These are phyloP conservation scores for Micrastur ruficollis DNA, from an alignment of 2,797 vertebrate genomes.

Conservation along the genomic window DNA sequence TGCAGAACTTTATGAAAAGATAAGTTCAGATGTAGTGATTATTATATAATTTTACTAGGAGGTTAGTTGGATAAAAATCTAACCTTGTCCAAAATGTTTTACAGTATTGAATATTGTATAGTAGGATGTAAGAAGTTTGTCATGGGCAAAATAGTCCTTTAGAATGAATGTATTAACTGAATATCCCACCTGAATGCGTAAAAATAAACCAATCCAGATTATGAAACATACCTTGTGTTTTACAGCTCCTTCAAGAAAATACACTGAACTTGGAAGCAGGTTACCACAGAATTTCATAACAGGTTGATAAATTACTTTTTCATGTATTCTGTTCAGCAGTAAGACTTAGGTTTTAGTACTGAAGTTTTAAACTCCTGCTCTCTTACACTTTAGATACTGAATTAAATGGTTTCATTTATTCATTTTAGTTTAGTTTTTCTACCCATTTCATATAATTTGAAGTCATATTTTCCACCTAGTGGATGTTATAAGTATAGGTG, in stretches of 20 bases:
- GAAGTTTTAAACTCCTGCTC: neutral
- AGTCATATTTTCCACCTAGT: neutral
- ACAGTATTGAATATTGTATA: neutral
- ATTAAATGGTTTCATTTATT: neutral
- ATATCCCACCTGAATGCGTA: neutral
- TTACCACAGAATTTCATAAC: conserved; percentile 65
- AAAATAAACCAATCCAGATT: conserved; percentile 37
- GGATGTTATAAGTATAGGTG: neutral
- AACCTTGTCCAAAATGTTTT: neutral
- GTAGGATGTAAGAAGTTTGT: neutral
- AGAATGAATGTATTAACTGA: neutral
- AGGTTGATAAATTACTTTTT: conserved; percentile 68
- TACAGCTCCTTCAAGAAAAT: conserved; percentile 66
- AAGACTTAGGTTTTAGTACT: neutral
- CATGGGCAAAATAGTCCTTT: neutral
- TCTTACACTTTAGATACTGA: neutral
- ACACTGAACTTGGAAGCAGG: conserved; percentile 61
- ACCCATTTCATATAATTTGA: neutral
- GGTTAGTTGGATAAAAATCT: neutral
- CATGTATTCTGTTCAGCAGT: conserved; percentile 44
- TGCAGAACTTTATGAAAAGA: neutral
- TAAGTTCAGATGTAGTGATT: neutral
- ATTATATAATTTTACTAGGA: neutral
- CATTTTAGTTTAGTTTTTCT: neutral
- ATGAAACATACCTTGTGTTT: conserved; percentile 68